These are phyloP conservation scores for Megaleporinus macrocephalus DNA, from an alignment of 2,113 vertebrate species.

Conservation along the genomic window DNA sequence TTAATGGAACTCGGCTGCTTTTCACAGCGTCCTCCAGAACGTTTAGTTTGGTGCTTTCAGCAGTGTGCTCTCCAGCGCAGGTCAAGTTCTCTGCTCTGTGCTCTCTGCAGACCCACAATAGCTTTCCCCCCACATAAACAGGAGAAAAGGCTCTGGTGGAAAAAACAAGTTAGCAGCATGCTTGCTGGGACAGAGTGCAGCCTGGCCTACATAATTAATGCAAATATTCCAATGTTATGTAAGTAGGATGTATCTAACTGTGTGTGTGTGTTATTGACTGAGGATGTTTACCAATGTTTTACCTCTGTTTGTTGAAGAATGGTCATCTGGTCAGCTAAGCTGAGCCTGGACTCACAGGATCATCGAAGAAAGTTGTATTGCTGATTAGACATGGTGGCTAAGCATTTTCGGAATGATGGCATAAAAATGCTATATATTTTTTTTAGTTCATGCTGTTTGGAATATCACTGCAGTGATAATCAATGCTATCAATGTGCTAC, in stretches of 20 bases:
- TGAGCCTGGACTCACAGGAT: no score
- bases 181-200: not conserved
- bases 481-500: no score
- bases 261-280: no score
- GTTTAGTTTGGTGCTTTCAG: conserved; percentile 36
- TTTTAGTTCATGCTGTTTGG: no score
- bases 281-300: no score
- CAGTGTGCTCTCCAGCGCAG: not conserved
- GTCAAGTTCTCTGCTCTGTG: conserved; percentile 43
- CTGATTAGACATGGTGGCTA: no score
- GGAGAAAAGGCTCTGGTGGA: not conserved
- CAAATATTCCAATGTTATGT: not conserved
- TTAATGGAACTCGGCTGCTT: conserved; percentile 41
- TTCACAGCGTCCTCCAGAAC: conserved; percentile 44
- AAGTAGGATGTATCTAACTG: not conserved
- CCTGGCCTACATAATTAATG: no score
- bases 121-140: not conserved
- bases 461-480: no score
- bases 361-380: no score
- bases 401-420: no score
- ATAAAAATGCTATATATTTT: no score
- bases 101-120: not conserved
- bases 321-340: no score
- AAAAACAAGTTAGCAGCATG: not conserved
- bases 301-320: not conserved